Evolutionary conservation across 2,888 invertebrate genomes (phyloP).

Genomic region (Drosophila fulvimacula): DNA sequence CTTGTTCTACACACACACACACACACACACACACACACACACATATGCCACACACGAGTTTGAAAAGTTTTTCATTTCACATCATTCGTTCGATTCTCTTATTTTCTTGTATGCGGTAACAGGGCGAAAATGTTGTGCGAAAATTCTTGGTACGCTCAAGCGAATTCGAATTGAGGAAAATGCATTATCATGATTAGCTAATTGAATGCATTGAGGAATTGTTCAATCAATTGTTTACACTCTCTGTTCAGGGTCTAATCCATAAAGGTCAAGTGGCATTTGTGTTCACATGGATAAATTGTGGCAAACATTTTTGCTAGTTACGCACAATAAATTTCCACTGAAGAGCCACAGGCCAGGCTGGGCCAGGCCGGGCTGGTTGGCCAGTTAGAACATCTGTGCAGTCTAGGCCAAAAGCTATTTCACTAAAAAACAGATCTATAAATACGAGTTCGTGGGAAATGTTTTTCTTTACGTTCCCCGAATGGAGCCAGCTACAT

Average conservation of each 20-base stretch:
- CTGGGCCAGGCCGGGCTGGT: neutral
- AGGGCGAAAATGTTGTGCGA: slow-evolving; percentile 55
- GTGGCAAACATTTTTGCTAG: slow-evolving; percentile 10
- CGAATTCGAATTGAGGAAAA: slow-evolving; percentile 14
- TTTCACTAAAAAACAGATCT: slow-evolving; percentile 58
- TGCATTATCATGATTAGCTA: slow-evolving; percentile 60
- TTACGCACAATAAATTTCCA: slow-evolving; percentile 18
- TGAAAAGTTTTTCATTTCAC: slow-evolving; percentile 54
- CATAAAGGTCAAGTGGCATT: slow-evolving; percentile 19
- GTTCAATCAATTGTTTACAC: slow-evolving; percentile 48
- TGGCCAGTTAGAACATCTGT: slow-evolving; percentile 6
- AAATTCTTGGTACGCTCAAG: slow-evolving; percentile 45
- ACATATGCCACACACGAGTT: slow-evolving; percentile 12
- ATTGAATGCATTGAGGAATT: slow-evolving; percentile 34
- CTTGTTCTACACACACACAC: slow-evolving; percentile 30
- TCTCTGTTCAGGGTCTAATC: slow-evolving; percentile 10
- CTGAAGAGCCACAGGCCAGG: neutral
- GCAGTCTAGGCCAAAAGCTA: slow-evolving; percentile 23
- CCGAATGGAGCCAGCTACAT: slow-evolving; percentile 63
- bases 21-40: slow-evolving; percentile 14
- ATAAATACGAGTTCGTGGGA: slow-evolving; percentile 66
- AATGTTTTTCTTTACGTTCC: slow-evolving; percentile 21
- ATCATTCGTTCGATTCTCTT: slow-evolving; percentile 31
- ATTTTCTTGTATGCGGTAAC: slow-evolving; percentile 49
- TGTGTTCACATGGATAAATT: slow-evolving; percentile 2